Evolutionary conservation across 2,797 vertebrate species (phyloP).

Genomic region (Anas flavirostris): DNA sequence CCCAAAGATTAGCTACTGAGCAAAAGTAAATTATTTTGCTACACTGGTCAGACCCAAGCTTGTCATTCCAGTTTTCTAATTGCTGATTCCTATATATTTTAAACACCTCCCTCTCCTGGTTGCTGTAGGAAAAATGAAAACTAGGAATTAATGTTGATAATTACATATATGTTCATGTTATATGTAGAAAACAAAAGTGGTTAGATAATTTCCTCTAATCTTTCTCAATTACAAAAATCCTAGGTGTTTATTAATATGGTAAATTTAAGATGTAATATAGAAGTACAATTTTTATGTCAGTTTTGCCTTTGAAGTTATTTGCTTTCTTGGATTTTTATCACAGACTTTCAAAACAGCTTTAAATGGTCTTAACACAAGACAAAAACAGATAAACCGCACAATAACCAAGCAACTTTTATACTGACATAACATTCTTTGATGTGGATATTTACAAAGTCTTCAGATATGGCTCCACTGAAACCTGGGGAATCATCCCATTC

Average conservation of each 20-base stretch:
- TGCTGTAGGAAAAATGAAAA: slow-evolving; percentile 1
- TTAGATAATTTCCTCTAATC: not conserved
- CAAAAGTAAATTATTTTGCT: not conserved
- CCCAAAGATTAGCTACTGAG: not conserved
- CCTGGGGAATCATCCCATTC: not conserved
- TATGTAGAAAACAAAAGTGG: not conserved
- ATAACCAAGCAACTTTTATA: not conserved
- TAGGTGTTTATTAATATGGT: not conserved
- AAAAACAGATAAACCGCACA: not conserved
- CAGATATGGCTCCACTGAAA: not conserved
- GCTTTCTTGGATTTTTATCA: not conserved
- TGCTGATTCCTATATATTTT: slow-evolving; percentile 14
- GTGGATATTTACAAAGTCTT: not conserved
- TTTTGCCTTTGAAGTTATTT: not conserved
- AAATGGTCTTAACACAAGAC: not conserved
- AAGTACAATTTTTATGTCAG: not conserved
- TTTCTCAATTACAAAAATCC: not conserved
- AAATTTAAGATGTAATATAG: not conserved
- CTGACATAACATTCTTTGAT: not conserved
- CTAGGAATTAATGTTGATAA: not conserved
- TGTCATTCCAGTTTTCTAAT: slow-evolving; percentile 17
- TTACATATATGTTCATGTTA: not conserved
- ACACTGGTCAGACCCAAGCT: not conserved
- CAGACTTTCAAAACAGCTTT: not conserved
- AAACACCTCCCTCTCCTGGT: slow-evolving; percentile 41